Percentiles rank a stretch among this genome's conserved stretches.
Conservation (phyloP, 2,113 vertebrate genomes). For the Spermophilus dauricus region DNA sequence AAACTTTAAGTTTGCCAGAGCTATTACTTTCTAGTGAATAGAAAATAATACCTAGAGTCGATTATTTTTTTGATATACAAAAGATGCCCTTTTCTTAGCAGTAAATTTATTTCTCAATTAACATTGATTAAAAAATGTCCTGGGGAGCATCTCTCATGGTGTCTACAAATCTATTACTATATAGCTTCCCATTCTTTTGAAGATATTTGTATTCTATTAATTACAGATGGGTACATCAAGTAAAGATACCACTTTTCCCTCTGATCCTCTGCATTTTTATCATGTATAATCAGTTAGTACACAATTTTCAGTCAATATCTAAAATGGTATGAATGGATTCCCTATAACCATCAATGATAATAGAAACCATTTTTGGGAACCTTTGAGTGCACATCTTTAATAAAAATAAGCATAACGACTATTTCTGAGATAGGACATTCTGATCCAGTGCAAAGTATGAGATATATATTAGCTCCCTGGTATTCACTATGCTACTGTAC, state of each 20-base stretch:
- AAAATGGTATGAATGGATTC: neutral
- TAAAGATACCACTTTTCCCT: neutral
- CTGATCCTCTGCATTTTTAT: neutral
- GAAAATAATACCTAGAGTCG: neutral
- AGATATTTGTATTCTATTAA: neutral
- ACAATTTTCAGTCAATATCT: neutral
- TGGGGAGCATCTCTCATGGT: neutral
- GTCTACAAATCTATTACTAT: neutral
- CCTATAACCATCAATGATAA: neutral
- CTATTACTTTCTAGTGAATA: conserved; percentile 12
- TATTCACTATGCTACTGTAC: neutral
- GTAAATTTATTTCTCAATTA: conserved; percentile 13
- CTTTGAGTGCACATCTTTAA: neutral
- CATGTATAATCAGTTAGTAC: neutral
- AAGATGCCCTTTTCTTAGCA: conserved; percentile 32
- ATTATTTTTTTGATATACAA: neutral
- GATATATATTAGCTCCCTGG: neutral
- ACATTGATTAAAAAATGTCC: neutral
- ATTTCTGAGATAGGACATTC: neutral
- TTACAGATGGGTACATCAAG: neutral
- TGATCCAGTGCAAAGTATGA: neutral
- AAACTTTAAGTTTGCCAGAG: neutral
- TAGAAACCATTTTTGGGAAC: neutral
- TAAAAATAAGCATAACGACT: neutral
- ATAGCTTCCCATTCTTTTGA: neutral